Evolutionary conservation across 2,113 vertebrate genomes (phyloP).

Genomic region (Phyllostomus hastatus): DNA sequence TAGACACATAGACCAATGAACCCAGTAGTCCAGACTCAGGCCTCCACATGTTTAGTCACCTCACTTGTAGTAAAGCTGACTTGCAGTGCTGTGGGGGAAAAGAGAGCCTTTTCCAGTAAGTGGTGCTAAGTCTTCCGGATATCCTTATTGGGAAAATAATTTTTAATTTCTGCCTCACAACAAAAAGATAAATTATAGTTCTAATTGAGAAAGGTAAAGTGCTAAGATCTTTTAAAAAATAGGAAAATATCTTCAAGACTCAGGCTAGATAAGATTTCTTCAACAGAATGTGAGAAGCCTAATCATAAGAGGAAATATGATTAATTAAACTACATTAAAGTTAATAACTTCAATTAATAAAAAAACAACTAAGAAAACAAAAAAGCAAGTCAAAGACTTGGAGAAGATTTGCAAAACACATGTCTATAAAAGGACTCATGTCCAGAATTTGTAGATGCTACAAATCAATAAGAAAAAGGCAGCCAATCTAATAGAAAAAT

Average conservation of each 20-base stretch:
- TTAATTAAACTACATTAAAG: neutral
- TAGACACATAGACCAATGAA: neutral
- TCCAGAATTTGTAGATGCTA: neutral
- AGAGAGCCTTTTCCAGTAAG: neutral
- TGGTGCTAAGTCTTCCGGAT: neutral
- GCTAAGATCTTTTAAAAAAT: neutral
- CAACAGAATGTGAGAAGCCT: neutral
- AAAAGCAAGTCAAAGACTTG: neutral
- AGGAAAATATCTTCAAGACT: neutral
- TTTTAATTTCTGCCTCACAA: neutral
- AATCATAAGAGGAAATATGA: neutral
- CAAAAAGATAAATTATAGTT: neutral
- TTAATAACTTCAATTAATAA: neutral
- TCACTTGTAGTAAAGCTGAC: neutral
- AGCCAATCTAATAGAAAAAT: neutral
- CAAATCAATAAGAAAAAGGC: neutral
- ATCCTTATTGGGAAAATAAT: neutral
- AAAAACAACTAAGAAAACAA: neutral
- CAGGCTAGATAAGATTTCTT: conserved; percentile 20
- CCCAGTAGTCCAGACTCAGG: neutral
- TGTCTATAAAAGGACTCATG: neutral
- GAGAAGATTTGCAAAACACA: neutral
- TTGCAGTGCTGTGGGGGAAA: neutral
- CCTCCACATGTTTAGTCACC: neutral
- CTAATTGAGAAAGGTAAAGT: neutral